These are phyloP conservation scores for Drosophila anomelani DNA, from an alignment of 2,888 invertebrate species.

Conservation along the genomic window DNA sequence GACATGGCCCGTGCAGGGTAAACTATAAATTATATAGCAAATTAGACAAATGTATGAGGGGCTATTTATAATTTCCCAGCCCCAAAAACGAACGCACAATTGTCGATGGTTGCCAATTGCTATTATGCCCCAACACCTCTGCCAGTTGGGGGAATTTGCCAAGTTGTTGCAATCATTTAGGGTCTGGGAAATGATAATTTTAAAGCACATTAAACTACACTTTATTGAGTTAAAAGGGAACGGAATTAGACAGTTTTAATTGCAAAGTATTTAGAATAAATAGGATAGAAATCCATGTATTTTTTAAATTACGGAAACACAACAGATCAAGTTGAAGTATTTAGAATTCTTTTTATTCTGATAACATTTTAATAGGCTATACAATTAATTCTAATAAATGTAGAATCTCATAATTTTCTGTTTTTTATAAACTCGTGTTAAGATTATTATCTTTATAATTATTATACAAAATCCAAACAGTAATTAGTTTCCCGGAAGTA, in stretches of 20 bases:
- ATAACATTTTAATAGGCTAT: background rate
- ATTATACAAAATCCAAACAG: background rate
- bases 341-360: background rate
- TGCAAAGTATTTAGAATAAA: no score
- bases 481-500: conserved; percentile 1
- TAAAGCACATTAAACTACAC: background rate
- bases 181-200: background rate
- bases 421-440: background rate
- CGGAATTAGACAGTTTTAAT: background rate
- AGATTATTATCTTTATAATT: background rate
- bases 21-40: conserved; percentile 55
- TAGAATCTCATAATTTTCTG: background rate
- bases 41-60: conserved; percentile 25
- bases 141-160: conserved; percentile 2
- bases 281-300: no score
- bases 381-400: background rate
- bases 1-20: conserved; percentile 15
- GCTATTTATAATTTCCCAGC: conserved; percentile 23
- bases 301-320: background rate
- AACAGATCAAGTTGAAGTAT: background rate
- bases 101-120: conserved; percentile 14
- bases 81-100: conserved; percentile 6
- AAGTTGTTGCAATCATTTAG: conserved; percentile 2
- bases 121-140: conserved; percentile 30
- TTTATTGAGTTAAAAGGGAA: no score